Conservation (phyloP, 2,888 invertebrate species). For the Drosophila melanosoma region DNA sequence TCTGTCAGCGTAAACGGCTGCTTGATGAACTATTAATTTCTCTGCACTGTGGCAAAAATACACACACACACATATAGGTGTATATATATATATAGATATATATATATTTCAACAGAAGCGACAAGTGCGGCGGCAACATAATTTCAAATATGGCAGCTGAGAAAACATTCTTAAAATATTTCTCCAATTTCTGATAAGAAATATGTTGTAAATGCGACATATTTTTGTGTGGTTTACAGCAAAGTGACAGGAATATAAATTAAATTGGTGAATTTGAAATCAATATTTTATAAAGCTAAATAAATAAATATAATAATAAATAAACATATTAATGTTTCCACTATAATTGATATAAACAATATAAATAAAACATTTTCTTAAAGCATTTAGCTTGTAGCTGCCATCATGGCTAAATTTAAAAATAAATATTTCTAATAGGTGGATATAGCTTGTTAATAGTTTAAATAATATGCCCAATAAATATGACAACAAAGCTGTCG, state of each 20-base stretch:
- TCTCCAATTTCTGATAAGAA: constrained; percentile 7
- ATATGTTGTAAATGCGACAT: constrained; percentile 15
- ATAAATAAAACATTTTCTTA: neutral
- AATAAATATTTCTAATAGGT: neutral
- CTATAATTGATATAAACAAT: neutral
- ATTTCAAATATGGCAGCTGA: constrained; percentile 52
- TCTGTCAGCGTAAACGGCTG: constrained; percentile 64
- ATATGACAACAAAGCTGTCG: neutral
- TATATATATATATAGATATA: constrained; percentile 21
- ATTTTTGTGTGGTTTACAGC: constrained; percentile 9
- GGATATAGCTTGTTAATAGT: neutral
- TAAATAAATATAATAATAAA: neutral
- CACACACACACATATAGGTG: neutral
- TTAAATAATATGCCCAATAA: neutral
- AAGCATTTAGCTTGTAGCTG: neutral
- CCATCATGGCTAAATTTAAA: neutral
- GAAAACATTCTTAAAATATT: constrained; percentile 39
- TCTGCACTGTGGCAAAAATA: constrained; percentile 20
- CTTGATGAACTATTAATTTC: constrained; percentile 78
- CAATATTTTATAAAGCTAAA: neutral
- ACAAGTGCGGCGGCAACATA: constrained; percentile 68
- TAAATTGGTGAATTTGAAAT: neutral
- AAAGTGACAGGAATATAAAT: neutral
- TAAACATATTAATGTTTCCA: neutral
- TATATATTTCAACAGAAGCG: constrained; percentile 59